Percentiles rank a stretch among this genome's conserved stretches.
These are phyloP conservation scores for Celastrina argiolus DNA, from an alignment of 2,888 invertebrate species.

Conservation along the genomic window DNA sequence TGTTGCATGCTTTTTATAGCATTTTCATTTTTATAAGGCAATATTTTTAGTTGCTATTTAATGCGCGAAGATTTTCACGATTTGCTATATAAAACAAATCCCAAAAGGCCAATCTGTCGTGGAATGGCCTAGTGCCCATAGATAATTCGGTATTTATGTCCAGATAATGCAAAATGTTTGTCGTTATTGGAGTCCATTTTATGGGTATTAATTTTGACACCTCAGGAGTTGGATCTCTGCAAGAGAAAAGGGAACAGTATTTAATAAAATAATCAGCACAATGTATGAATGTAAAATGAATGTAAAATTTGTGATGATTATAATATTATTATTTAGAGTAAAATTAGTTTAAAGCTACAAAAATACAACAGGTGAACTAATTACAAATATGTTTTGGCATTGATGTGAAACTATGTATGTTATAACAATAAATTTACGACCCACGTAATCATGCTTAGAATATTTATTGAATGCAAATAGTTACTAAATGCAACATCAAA, in stretches of 20 bases:
- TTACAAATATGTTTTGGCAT: too few species aligned
- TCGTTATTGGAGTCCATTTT: conserved; percentile 13
- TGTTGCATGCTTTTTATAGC: neutral
- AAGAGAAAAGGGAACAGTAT: neutral
- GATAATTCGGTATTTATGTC: conserved; percentile 34
- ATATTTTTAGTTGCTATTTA: neutral
- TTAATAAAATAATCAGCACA: neutral
- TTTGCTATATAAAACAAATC: conserved; percentile 38
- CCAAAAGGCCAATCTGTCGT: conserved; percentile 39
- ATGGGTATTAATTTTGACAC: conserved; percentile 6
- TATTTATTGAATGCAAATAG: too few species aligned
- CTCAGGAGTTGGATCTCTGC: conserved; percentile 27
- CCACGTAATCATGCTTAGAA: too few species aligned
- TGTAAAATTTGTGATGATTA: neutral
- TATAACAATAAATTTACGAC: too few species aligned
- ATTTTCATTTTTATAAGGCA: neutral
- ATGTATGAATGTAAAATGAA: neutral
- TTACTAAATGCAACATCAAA: too few species aligned
- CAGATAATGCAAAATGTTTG: conserved; percentile 8
- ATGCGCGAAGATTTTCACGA: conserved; percentile 11
- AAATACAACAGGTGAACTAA: too few species aligned
- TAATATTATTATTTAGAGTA: too few species aligned
- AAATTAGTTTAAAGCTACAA: too few species aligned
- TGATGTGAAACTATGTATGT: too few species aligned
- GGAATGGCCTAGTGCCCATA: conserved; percentile 33